Base-by-base conservation (phyloP, 2,888 invertebrate species). In the Eilema sororculum region DNA sequence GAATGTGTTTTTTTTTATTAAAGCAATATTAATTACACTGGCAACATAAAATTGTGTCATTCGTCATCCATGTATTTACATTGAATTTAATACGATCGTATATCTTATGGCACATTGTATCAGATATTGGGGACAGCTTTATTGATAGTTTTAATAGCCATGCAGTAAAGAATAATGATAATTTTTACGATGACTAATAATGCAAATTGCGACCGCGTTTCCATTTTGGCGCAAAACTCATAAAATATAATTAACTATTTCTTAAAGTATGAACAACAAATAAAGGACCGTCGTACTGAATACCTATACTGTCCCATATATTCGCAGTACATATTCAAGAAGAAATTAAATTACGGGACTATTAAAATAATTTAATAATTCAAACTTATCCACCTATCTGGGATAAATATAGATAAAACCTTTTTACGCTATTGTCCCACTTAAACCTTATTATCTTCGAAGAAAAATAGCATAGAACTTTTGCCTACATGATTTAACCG, bases 101-200 rank as follows among this genome's bases (percentile, higher is more conserved):
- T 74, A 74, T 74, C 25, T 60, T 65, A 77, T 56, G 57, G 20
- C 56, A 73, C 71, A 69, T 72, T 62, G 71, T 75, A 63, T 65
- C 63, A 33, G 64, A 65, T 75, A 76, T 77, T 67, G 66, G 68
- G 66, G 67, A 77, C 77, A 79, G 67, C 37, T 78, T 78, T 83
- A 83, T 80, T 77, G 78, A 83, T 78, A 80, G 73, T 79, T 80
- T 80, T 79, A 84, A 60, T 79, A 72, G 64, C 65, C 65, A 68
- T 22, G 78, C 61, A 71, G 72, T 84, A 76, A 80, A 84, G 74
- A 80, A 78, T 78, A 76, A 75, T 67, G 74, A 75, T 76, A 72
- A 67, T 66, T 75, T 84, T 79, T 79, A 80, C 78, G 77, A 73
- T 56, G 65, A 69, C 25, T 83, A 80, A 82, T 79, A 79, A 80